Evolutionary conservation across 1,140 invertebrate species (phyloP).

Genomic region (Hormaphis cornu): DNA sequence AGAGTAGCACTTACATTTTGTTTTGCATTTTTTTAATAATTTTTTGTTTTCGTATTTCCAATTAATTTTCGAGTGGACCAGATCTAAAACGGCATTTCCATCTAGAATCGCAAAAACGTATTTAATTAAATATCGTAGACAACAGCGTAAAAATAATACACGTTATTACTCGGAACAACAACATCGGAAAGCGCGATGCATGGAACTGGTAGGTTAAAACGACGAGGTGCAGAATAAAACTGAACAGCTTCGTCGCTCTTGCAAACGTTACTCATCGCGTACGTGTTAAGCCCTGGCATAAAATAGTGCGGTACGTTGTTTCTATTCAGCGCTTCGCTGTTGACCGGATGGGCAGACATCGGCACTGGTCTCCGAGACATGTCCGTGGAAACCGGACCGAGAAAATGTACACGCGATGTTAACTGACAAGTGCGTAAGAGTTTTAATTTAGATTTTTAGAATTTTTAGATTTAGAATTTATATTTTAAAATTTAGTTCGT

Average conservation of each 20-base stretch:
- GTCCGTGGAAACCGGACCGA: no score
- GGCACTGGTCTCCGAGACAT: neutral
- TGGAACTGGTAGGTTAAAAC: constrained; percentile 1
- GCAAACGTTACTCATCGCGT: neutral
- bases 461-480: no score
- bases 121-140: neutral
- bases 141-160: neutral
- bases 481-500: no score
- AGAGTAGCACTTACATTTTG: no score
- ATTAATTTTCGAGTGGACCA: neutral
- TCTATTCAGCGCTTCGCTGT: neutral
- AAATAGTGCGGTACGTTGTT: neutral
- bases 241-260: neutral
- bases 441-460: no score
- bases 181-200: neutral
- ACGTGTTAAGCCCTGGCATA: neutral
- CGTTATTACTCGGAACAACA: constrained; percentile 6
- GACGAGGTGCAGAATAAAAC: neutral
- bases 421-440: no score
- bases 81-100: constrained; percentile 1
- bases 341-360: neutral
- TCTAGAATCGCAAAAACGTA: neutral
- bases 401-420: no score
- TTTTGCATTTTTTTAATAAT: neutral
- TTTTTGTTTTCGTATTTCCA: constrained; percentile 1